Percentiles rank a stretch among this genome's conserved stretches.
Conservation (phyloP, 2,888 invertebrate genomes). For the Tetrapedia diversipes region DNA sequence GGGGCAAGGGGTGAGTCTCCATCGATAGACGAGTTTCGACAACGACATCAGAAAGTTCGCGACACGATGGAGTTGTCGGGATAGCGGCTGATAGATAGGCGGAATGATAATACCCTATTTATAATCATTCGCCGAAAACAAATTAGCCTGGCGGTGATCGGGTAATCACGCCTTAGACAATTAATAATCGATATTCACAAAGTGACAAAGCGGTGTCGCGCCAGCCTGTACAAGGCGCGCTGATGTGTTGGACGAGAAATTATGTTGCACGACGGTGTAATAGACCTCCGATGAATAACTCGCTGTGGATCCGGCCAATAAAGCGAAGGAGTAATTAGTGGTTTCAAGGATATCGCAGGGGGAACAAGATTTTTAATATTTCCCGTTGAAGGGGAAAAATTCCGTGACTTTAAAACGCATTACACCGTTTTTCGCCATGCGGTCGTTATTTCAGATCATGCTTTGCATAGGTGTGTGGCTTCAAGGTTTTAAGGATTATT, state of each 20-base stretch:
- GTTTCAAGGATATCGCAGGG: not conserved
- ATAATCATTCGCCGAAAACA: conserved; percentile 47
- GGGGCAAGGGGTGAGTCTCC: conserved; percentile 34
- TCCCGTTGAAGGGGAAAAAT: not conserved
- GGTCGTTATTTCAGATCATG: too few species aligned
- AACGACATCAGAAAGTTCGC: conserved; percentile 36
- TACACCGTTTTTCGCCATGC: too few species aligned
- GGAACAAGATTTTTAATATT: not conserved
- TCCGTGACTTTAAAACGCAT: too few species aligned
- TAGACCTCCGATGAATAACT: conserved; percentile 29
- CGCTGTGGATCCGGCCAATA: not conserved
- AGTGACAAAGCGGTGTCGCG: conserved; percentile 49
- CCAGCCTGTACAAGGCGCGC: conserved; percentile 15
- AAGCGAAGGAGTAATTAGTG: not conserved
- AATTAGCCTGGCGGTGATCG: conserved; percentile 45
- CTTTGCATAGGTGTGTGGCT: too few species aligned
- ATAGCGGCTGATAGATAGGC: conserved; percentile 11
- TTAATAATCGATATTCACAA: conserved; percentile 57
- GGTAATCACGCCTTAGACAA: conserved; percentile 45
- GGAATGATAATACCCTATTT: conserved; percentile 56
- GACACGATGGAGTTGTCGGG: conserved; percentile 14
- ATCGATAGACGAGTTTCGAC: conserved; percentile 29
- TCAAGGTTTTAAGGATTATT: too few species aligned
- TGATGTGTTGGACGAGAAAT: conserved; percentile 20
- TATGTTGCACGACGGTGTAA: conserved; percentile 24